phyloP scores from a whole-genome alignment of 1,140 invertebrate species.

The Drosophila parabipectinata region DNA sequence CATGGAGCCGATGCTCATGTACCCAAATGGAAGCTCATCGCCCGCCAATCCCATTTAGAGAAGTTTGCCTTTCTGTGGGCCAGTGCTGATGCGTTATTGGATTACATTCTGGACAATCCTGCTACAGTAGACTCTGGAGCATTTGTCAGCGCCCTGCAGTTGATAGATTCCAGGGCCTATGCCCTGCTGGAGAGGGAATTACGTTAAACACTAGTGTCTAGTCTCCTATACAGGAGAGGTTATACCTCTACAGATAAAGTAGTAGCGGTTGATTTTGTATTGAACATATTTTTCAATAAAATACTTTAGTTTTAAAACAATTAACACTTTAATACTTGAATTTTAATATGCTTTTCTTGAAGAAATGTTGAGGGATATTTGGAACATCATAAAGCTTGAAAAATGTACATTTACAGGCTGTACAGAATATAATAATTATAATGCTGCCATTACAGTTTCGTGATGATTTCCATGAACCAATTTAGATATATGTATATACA shows the following conservation, averaged over 20 bases:
- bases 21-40: slow-evolving; percentile 66
- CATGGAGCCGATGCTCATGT: slow-evolving; percentile 5
- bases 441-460: too few species aligned
- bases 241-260: neutral
- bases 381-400: neutral
- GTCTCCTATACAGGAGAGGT: neutral
- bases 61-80: slow-evolving; percentile 59
- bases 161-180: slow-evolving; percentile 21
- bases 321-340: neutral
- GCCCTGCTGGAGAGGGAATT: slow-evolving; percentile 38
- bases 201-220: neutral
- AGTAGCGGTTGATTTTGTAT: slow-evolving; percentile 17
- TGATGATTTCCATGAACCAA: neutral
- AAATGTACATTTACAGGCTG: too few species aligned
- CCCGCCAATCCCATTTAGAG: slow-evolving; percentile 34
- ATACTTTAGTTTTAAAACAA: slow-evolving; percentile 21
- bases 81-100: slow-evolving; percentile 58
- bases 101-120: slow-evolving; percentile 57
- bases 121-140: slow-evolving; percentile 31
- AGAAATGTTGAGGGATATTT: neutral
- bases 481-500: too few species aligned
- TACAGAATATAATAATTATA: too few species aligned
- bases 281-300: slow-evolving; percentile 40
- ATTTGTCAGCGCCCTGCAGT: slow-evolving; percentile 42
- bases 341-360: neutral